These are phyloP conservation scores for Drosophila monieri DNA, from an alignment of 2,888 invertebrate genomes.

Conservation along the genomic window DNA sequence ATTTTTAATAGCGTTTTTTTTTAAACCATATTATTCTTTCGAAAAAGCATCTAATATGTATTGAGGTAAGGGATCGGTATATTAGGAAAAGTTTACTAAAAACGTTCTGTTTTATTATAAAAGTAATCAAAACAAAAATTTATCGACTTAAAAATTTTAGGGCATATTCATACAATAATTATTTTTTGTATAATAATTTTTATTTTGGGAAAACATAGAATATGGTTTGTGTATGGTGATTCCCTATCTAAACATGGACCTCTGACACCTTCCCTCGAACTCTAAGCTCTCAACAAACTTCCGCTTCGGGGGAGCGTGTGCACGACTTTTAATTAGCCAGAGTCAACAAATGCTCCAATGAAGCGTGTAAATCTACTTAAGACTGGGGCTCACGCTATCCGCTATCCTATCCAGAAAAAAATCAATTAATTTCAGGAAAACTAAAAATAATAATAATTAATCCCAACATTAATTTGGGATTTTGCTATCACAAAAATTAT, in stretches of 20 bases:
- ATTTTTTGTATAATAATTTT: not conserved
- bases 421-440: slow-evolving; percentile 43
- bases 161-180: too few species aligned
- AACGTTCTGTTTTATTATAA: too few species aligned
- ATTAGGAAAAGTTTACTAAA: too few species aligned
- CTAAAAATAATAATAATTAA: not conserved
- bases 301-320: slow-evolving; percentile 54
- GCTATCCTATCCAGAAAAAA: not conserved
- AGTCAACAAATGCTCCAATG: slow-evolving; percentile 67
- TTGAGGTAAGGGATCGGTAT: too few species aligned
- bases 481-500: not conserved
- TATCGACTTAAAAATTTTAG: too few species aligned
- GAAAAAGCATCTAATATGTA: too few species aligned
- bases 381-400: slow-evolving; percentile 28
- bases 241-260: slow-evolving; percentile 19
- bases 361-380: slow-evolving; percentile 59
- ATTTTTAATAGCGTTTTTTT: too few species aligned
- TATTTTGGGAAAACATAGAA: not conserved
- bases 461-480: not conserved
- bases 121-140: too few species aligned
- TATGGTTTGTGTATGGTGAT: not conserved
- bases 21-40: too few species aligned
- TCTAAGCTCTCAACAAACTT: slow-evolving; percentile 38
- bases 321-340: slow-evolving; percentile 68
- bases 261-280: slow-evolving; percentile 21